Evolutionary conservation across 2,113 vertebrate species (phyloP).

Genomic region (Argyrosomus japonicus): DNA sequence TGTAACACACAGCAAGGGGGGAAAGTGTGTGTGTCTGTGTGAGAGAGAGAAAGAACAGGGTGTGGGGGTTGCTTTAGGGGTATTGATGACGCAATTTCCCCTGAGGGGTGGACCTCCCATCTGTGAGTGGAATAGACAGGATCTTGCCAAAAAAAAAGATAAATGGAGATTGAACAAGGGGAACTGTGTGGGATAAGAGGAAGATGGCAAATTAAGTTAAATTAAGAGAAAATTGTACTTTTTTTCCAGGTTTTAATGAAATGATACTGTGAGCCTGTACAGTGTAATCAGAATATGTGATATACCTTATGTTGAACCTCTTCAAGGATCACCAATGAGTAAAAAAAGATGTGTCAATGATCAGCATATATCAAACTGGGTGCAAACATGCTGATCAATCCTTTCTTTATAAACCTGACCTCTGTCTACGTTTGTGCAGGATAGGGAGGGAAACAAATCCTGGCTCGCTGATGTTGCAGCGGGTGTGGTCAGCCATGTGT

Average conservation of each 20-base stretch:
- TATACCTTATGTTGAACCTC: background rate
- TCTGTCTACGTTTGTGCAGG: conserved; percentile 15
- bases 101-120: conserved; percentile 73
- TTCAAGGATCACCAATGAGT: background rate
- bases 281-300: background rate
- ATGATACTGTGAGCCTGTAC: background rate
- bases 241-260: background rate
- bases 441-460: conserved; percentile 37
- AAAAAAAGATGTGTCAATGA: background rate
- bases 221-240: background rate
- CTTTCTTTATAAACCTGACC: conserved; percentile 18
- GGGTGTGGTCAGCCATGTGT: conserved; percentile 65
- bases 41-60: conserved; percentile 36
- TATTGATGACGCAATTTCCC: conserved; percentile 77
- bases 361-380: background rate
- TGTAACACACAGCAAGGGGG: conserved; percentile 27
- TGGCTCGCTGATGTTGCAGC: conserved; percentile 29
- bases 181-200: conserved; percentile 30
- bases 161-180: conserved; percentile 1
- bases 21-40: background rate
- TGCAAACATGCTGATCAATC: conserved; percentile 19
- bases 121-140: conserved; percentile 67
- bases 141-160: conserved; percentile 47
- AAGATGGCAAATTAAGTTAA: background rate
- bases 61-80: conserved; percentile 73